Conservation (phyloP, 2,888 invertebrate species). For the Rotaria socialis region DNA sequence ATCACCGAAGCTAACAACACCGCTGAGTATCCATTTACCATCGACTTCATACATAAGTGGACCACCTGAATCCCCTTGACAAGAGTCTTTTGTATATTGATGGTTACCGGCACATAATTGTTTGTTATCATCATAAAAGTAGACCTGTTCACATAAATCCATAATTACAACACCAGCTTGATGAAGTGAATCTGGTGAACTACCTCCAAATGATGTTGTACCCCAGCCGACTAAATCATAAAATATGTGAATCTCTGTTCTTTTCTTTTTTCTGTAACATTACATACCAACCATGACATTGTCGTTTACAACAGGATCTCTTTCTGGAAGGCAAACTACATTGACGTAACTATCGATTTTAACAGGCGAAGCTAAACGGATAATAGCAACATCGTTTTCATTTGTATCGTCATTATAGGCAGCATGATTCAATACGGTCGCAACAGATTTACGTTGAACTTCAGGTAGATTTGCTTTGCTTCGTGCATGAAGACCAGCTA, state of each 20-base stretch:
- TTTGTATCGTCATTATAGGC: not conserved
- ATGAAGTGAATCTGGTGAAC: not conserved
- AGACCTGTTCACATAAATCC: not conserved
- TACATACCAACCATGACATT: not conserved
- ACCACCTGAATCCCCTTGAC: slow-evolving; percentile 31
- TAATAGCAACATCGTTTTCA: slow-evolving; percentile 4
- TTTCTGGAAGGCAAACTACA: not conserved
- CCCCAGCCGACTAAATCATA: slow-evolving; percentile 1
- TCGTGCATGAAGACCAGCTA: not conserved
- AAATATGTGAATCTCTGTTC: not conserved
- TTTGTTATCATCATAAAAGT: not conserved
- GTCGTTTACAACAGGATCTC: not conserved
- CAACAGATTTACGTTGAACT: not conserved
- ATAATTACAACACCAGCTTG: not conserved
- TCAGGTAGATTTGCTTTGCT: not conserved
- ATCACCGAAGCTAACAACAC: slow-evolving; percentile 3
- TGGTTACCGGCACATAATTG: slow-evolving; percentile 16
- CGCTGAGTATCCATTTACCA: not conserved
- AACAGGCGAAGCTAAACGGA: slow-evolving; percentile 1
- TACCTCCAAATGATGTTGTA: not conserved
- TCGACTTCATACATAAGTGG: not conserved
- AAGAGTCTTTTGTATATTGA: not conserved
- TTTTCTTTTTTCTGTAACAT: not conserved
- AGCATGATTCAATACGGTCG: not conserved
- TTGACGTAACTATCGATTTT: not conserved